These are phyloP conservation scores for Phenganax subtilis DNA, from an alignment of 92 coral and sea anemone species.

Conservation along the genomic window DNA sequence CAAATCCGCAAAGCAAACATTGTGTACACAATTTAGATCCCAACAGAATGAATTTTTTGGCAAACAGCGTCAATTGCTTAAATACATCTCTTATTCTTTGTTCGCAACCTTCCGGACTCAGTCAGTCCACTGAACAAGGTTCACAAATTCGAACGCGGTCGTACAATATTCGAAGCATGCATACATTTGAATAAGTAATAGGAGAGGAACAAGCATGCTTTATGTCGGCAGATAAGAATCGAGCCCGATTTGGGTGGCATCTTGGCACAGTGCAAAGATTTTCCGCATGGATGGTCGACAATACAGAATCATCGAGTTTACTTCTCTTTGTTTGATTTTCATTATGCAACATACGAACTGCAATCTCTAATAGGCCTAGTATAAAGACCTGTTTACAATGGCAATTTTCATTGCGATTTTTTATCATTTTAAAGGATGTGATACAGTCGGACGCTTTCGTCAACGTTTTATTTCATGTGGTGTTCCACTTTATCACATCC, in stretches of 20 bases:
- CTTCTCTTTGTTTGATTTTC: background rate
- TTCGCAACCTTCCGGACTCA: slow-evolving; percentile 36
- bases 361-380: background rate
- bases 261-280: slow-evolving; percentile 12
- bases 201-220: background rate
- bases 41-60: slow-evolving; percentile 3
- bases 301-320: background rate
- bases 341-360: background rate
- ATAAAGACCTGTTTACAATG: background rate
- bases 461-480: no score
- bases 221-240: slow-evolving; percentile 33
- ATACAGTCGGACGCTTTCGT: no score
- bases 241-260: slow-evolving; percentile 22
- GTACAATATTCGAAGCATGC: slow-evolving; percentile 19
- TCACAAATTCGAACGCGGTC: slow-evolving; percentile 29
- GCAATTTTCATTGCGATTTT: no score
- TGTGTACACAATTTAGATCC: background rate
- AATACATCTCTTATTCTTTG: slow-evolving; percentile 29
- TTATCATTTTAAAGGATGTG: no score
- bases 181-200: slow-evolving; percentile 31
- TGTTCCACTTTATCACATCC: no score
- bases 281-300: background rate
- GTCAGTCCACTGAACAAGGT: background rate
- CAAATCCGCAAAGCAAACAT: slow-evolving; percentile 33
- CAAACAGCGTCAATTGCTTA: slow-evolving; percentile 10